Base-by-base conservation (phyloP, 2,888 invertebrate species). In the Nomada ferruginata region DNA sequence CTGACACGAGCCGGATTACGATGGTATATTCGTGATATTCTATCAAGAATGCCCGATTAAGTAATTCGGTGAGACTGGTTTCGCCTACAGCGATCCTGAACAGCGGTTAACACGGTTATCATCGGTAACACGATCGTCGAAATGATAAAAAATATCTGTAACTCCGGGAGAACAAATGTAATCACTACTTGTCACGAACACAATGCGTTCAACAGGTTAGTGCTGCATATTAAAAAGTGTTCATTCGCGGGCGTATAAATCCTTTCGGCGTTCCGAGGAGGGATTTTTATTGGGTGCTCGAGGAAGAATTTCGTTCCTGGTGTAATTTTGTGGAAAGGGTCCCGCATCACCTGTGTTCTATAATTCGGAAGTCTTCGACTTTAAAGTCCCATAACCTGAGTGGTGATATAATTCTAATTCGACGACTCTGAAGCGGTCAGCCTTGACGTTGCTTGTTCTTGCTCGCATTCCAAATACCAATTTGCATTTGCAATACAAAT, bases 121-220 rank as follows among this genome's bases (percentile, higher is more conserved):
- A 84, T 81, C 75, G 74, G 77, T 61, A 80, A 85, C 80, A 82
- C 85, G 87, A 87, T 86, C 77, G 79, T 80, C 74, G 63, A 70
- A 82, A 83, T 75, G 82, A 84, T 82, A 90, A 86, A 88, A 84
- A 84, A 86, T 76, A 82, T 85, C 78, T 89, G 87, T 86, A 85
- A 90, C 85, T 87, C 84, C 78, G 75, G 7, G 88, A 89, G 86
- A 90, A 92, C 89, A 92, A 92, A 91, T 90, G 91, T 92, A 92
- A 93, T 93, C 92, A 91, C 92, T 88, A 89, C 90, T 92, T 91
- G 92, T 93, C 93, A 93, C 93, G 93, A 92, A 92, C 89, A 87
- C 87, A 87, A 89, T 85, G 90, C 90, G 91, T 89, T 93, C 93
- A 93, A 93, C 93, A 93, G 93, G 93, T 93, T 93, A 92, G 89